phyloP scores from a whole-genome alignment of 2,113 vertebrate genomes.

The Pomatorhinus ruficollis region DNA sequence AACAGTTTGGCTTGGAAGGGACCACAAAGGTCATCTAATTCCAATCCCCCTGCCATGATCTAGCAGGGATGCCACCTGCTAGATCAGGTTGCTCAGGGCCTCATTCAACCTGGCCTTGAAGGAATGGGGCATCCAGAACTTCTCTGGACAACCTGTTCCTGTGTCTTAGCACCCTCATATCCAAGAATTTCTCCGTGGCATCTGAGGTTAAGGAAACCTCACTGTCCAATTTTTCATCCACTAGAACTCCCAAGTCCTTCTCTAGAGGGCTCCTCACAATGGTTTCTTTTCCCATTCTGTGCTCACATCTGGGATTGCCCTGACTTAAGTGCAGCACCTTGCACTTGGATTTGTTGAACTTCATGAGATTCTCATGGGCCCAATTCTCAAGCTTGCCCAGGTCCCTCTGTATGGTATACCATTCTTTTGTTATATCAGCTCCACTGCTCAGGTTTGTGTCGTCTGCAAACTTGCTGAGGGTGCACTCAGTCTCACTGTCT shows the following conservation, averaged over 20 bases:
- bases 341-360: not conserved
- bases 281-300: not conserved
- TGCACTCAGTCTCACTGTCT: not conserved
- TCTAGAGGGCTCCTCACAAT: not conserved
- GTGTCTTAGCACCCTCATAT: not conserved
- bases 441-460: not conserved
- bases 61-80: not conserved
- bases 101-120: not conserved
- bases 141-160: not conserved
- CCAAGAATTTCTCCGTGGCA: not conserved
- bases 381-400: not conserved
- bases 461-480: not conserved
- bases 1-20: not conserved
- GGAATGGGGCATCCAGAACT: not conserved
- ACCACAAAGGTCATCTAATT: not conserved
- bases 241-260: not conserved
- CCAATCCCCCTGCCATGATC: no score
- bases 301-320: not conserved
- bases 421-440: not conserved
- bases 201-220: not conserved
- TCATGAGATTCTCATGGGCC: not conserved
- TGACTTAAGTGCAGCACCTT: fast-evolving
- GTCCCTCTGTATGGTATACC: not conserved
- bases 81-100: not conserved
- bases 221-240: not conserved